Conservation (phyloP, 2,113 vertebrate species). For the Hemibagrus wyckioides region DNA sequence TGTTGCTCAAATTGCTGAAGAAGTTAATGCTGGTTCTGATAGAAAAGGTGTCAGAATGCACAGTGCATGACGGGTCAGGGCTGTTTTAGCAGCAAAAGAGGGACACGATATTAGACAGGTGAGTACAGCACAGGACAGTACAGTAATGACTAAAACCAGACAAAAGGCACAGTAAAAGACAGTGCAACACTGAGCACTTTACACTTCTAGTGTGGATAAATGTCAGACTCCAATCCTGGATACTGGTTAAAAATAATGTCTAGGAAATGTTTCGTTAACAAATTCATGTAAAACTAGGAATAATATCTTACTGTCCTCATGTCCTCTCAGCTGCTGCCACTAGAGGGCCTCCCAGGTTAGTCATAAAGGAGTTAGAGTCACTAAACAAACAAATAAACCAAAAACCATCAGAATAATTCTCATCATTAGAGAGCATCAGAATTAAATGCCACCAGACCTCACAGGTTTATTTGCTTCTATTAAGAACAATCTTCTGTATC, state of each 20-base stretch:
- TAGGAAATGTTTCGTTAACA: not conserved
- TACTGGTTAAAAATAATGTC: not conserved
- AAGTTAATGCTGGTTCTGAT: no score
- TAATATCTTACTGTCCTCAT: not conserved
- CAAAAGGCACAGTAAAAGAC: no score
- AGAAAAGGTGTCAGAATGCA: no score
- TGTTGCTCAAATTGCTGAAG: no score
- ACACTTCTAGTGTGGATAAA: no score
- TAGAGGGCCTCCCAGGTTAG: not conserved
- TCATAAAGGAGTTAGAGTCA: not conserved
- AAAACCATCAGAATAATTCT: not conserved
- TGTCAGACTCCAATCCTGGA: not conserved
- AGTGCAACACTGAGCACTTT: no score
- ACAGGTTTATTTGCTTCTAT: not conserved
- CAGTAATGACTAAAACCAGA: no score
- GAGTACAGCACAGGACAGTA: no score
- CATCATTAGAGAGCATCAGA: not conserved
- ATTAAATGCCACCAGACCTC: not conserved
- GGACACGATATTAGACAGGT: no score
- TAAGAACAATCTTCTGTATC: not conserved
- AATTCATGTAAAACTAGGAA: not conserved
- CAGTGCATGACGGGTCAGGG: no score
- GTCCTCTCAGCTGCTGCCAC: conserved; percentile 4
- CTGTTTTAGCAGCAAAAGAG: no score
- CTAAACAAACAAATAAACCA: not conserved